These are phyloP conservation scores for Eulithis testata DNA, from an alignment of 2,888 invertebrate species.

Conservation along the genomic window DNA sequence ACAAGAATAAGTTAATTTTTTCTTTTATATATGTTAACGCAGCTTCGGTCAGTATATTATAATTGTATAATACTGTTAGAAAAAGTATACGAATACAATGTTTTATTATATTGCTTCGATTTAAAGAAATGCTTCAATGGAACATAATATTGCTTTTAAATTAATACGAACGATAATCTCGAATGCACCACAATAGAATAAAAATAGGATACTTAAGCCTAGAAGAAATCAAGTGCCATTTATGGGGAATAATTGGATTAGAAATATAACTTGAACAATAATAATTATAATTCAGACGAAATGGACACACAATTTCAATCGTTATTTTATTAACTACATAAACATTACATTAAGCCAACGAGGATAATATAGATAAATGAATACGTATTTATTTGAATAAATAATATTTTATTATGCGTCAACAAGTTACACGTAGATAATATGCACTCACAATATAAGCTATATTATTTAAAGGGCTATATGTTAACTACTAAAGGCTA, in stretches of 20 bases:
- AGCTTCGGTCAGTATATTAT: conserved; percentile 42
- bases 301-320: conserved; percentile 45
- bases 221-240: conserved; percentile 63
- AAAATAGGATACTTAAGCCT: conserved; percentile 65
- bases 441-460: conserved; percentile 66
- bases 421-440: conserved; percentile 64
- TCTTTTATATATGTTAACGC: conserved; percentile 26
- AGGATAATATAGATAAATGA: conserved; percentile 60
- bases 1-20: conserved; percentile 40
- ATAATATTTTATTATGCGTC: conserved; percentile 77
- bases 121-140: conserved; percentile 61
- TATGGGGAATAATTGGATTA: conserved; percentile 53
- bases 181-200: conserved; percentile 65
- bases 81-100: conserved; percentile 51
- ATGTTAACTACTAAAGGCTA: conserved; percentile 65
- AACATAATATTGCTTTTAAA: conserved; percentile 68
- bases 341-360: conserved; percentile 70
- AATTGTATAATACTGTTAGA: conserved; percentile 57
- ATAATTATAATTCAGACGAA: conserved; percentile 45
- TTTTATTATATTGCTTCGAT: conserved; percentile 68
- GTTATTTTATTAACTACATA: conserved; percentile 48
- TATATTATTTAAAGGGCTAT: conserved; percentile 61
- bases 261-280: conserved; percentile 37
- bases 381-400: conserved; percentile 51
- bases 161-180: conserved; percentile 67